A percentile compares a stretch with the other conserved stretches of the same genome.
phyloP scores from a whole-genome alignment of 1,140 invertebrate species.

The Leguminivora glycinivorella region DNA sequence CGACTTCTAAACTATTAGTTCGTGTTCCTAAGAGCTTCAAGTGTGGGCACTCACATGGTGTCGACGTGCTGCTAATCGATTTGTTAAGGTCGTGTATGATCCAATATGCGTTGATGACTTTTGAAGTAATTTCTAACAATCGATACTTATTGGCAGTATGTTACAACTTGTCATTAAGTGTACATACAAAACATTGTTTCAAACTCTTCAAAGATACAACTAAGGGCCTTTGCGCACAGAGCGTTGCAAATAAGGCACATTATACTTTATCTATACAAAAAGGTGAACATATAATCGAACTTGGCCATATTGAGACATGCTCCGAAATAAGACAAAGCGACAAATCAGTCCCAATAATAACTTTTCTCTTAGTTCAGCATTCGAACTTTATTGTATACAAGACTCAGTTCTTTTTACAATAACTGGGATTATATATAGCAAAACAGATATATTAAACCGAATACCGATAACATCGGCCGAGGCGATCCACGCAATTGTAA shows the following conservation, averaged over 20 bases:
- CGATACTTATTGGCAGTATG: neutral
- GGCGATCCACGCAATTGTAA: slow-evolving; percentile 9
- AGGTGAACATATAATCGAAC: neutral
- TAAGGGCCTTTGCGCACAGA: neutral
- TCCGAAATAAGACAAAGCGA: slow-evolving; percentile 12
- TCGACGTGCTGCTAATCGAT: neutral
- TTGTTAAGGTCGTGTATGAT: neutral
- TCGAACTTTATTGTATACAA: neutral
- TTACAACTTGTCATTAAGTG: neutral
- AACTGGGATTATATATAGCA: neutral
- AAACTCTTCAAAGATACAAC: neutral
- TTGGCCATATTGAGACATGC: neutral
- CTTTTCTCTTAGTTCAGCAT: neutral
- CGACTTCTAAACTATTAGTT: neutral
- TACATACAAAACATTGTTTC: neutral
- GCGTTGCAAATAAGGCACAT: neutral
- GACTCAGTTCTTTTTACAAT: neutral
- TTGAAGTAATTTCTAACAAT: neutral
- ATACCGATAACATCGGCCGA: neutral
- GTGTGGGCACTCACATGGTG: neutral
- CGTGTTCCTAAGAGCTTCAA: neutral
- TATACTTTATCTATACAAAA: neutral
- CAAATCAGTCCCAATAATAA: slow-evolving; percentile 9
- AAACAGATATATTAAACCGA: slow-evolving; percentile 20
- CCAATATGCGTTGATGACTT: neutral